These are phyloP conservation scores for Xestia rhomboidea DNA, from an alignment of 2,888 invertebrate species.

Conservation along the genomic window DNA sequence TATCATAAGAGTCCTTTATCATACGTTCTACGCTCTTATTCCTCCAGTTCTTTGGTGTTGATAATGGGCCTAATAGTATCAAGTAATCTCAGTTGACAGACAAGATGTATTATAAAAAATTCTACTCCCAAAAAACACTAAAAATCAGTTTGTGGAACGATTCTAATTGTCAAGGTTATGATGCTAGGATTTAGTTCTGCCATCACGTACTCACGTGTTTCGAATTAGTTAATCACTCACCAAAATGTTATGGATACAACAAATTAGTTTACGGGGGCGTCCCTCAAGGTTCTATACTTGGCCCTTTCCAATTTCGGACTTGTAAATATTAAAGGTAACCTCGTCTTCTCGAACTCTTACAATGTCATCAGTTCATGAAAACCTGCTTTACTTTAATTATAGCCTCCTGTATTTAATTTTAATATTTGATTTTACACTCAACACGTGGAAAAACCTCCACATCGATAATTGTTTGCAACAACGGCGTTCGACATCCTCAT, in stretches of 20 bases:
- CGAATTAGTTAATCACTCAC: background rate
- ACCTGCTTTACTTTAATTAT: conserved; percentile 29
- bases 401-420: conserved; percentile 10
- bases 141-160: conserved; percentile 20
- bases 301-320: conserved; percentile 10
- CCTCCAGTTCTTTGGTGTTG: background rate
- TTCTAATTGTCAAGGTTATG: conserved; percentile 36
- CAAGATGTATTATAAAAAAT: conserved; percentile 16
- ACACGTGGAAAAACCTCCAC: conserved; percentile 39
- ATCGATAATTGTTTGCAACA: conserved; percentile 46
- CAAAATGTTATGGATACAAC: background rate
- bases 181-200: conserved; percentile 24
- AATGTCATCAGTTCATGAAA: background rate
- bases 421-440: conserved; percentile 20
- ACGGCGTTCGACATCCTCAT: conserved; percentile 39
- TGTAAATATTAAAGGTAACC: background rate
- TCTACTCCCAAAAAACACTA: background rate
- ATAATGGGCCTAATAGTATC: background rate
- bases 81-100: conserved; percentile 5
- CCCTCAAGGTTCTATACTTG: conserved; percentile 28
- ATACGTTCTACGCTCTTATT: background rate
- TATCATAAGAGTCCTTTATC: background rate
- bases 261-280: conserved; percentile 15
- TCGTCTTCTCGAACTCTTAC: background rate
- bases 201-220: background rate